Conservation (phyloP, 2,113 vertebrate genomes). For the Furnarius figulus region DNA sequence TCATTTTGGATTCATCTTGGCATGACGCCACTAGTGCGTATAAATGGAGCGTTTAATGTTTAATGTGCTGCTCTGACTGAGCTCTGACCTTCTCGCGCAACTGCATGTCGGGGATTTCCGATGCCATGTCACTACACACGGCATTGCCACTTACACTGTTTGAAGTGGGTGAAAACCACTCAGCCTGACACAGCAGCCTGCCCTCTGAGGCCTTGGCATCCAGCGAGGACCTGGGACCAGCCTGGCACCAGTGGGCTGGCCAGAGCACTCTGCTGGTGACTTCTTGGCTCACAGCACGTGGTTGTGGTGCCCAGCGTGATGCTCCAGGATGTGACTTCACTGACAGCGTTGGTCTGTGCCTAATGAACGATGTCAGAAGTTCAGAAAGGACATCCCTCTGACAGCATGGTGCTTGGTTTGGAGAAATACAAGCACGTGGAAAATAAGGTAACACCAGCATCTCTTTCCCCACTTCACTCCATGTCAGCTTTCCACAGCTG, state of each 20-base stretch:
- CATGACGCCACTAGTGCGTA: not conserved
- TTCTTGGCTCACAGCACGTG: rapidly evolving
- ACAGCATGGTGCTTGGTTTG: rapidly evolving
- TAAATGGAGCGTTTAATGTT: constrained; percentile 41
- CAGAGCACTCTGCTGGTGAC: not conserved
- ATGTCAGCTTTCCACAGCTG: not conserved
- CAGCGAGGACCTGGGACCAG: not conserved
- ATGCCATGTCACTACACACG: not conserved
- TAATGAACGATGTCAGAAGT: not conserved
- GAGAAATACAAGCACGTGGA: not conserved
- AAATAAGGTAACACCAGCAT: not conserved
- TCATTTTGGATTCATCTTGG: constrained; percentile 41
- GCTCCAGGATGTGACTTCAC: not conserved
- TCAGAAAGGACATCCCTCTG: not conserved
- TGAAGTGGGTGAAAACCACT: not conserved
- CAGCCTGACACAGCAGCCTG: not conserved
- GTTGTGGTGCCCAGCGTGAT: rapidly evolving
- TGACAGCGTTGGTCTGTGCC: rapidly evolving
- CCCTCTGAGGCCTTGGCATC: rapidly evolving
- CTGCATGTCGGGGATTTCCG: not conserved
- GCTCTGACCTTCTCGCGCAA: not conserved
- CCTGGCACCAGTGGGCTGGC: rapidly evolving
- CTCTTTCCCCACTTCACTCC: not conserved
- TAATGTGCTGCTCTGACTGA: constrained; percentile 22
- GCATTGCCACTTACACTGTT: not conserved